Conservation (phyloP, 53 echinoderm and acorn worm genomes). For the Hippasteria phrygiana region DNA sequence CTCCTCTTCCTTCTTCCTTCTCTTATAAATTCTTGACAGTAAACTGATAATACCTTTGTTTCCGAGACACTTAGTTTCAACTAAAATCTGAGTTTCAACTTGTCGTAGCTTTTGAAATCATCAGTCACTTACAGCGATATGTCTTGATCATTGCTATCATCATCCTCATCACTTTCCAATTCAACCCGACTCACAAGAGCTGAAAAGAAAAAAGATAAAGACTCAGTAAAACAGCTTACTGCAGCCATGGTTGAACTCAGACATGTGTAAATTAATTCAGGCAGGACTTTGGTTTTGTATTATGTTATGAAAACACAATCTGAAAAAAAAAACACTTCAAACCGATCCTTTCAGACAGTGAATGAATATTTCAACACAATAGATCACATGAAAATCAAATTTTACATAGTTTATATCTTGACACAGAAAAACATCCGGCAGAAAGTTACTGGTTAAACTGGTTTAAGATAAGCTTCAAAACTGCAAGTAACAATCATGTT, state of each 20-base stretch:
- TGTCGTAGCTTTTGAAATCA: too few species aligned
- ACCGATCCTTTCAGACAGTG: neutral
- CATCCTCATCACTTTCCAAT: slow-evolving; percentile 74
- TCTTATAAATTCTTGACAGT: too few species aligned
- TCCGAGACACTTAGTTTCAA: too few species aligned
- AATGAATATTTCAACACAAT: neutral
- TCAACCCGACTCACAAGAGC: slow-evolving; percentile 77
- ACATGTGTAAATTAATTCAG: neutral
- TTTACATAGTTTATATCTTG: too few species aligned
- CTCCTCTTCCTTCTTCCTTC: too few species aligned
- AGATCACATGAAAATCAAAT: too few species aligned
- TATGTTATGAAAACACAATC: neutral
- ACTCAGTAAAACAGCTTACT: neutral
- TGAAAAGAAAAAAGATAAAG: slow-evolving; percentile 46
- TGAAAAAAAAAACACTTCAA: neutral
- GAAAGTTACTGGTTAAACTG: too few species aligned
- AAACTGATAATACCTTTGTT: too few species aligned
- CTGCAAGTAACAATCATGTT: too few species aligned
- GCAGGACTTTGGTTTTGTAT: neutral
- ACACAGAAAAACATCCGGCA: too few species aligned
- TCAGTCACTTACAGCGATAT: slow-evolving; percentile 39
- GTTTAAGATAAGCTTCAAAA: too few species aligned
- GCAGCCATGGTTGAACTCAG: neutral
- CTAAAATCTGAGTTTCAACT: too few species aligned
- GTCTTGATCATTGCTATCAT: slow-evolving; percentile 63